Evolutionary conservation across 2,113 vertebrate genomes (phyloP).

Genomic region (Falcunculus frontatus): DNA sequence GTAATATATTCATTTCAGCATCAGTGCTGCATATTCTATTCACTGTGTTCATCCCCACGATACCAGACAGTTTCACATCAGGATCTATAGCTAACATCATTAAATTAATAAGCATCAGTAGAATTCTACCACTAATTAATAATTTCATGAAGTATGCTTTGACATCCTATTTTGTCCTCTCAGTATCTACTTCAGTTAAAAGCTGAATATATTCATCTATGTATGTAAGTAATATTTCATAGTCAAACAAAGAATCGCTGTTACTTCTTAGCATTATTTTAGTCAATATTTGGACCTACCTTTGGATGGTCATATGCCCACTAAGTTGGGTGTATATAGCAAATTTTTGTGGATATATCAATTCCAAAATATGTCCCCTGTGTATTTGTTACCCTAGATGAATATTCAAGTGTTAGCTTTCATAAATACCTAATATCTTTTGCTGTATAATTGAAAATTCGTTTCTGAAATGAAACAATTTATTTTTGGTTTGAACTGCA

Average conservation of each 20-base stretch:
- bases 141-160: neutral
- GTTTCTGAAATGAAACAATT: neutral
- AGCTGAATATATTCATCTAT: neutral
- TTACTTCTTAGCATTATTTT: neutral
- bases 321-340: neutral
- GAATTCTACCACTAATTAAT: neutral
- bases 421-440: neutral
- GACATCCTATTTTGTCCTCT: neutral
- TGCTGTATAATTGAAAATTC: neutral
- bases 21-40: neutral
- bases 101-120: neutral
- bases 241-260: neutral
- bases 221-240: neutral
- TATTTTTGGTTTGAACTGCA: constrained; percentile 4
- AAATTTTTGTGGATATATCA: neutral
- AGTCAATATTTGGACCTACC: neutral
- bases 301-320: neutral
- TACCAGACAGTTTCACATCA: neutral
- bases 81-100: neutral
- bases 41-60: neutral
- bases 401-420: neutral
- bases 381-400: neutral
- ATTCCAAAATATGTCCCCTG: neutral
- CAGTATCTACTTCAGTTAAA: neutral
- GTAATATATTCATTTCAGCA: neutral